Conservation (phyloP, 2,888 invertebrate species). For the Luffia ferchaultella region DNA sequence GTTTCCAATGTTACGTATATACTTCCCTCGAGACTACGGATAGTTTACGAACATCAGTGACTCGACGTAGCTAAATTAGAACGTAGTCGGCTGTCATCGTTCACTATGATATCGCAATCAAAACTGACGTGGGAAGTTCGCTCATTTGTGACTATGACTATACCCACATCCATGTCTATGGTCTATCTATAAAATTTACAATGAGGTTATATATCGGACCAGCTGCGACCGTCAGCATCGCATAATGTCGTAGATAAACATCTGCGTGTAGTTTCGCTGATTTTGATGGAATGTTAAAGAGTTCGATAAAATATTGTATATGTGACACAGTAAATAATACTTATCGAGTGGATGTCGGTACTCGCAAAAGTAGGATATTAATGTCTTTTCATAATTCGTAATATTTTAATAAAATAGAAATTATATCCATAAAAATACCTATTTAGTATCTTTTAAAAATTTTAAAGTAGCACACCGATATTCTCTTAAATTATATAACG, state of each 20-base stretch:
- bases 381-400: too few species aligned
- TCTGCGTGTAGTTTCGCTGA: too few species aligned
- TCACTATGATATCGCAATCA: constrained; percentile 58
- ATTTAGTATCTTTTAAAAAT: too few species aligned
- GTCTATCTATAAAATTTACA: neutral
- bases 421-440: too few species aligned
- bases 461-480: too few species aligned
- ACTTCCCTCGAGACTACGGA: constrained; percentile 10
- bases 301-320: too few species aligned
- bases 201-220: neutral
- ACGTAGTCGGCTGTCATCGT: constrained; percentile 54
- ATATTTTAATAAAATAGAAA: too few species aligned
- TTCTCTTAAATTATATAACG: too few species aligned
- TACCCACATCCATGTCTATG: constrained; percentile 25
- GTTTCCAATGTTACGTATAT: constrained; percentile 21
- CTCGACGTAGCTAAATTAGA: constrained; percentile 48
- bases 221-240: neutral
- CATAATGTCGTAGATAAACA: neutral
- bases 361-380: too few species aligned
- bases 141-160: constrained; percentile 51
- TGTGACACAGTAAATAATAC: too few species aligned
- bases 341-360: too few species aligned
- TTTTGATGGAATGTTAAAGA: too few species aligned
- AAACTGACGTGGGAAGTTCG: constrained; percentile 62
- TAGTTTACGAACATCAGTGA: constrained; percentile 18